These are phyloP conservation scores for Trichopoda pennipes DNA, from an alignment of 2,888 invertebrate species.

Conservation along the genomic window DNA sequence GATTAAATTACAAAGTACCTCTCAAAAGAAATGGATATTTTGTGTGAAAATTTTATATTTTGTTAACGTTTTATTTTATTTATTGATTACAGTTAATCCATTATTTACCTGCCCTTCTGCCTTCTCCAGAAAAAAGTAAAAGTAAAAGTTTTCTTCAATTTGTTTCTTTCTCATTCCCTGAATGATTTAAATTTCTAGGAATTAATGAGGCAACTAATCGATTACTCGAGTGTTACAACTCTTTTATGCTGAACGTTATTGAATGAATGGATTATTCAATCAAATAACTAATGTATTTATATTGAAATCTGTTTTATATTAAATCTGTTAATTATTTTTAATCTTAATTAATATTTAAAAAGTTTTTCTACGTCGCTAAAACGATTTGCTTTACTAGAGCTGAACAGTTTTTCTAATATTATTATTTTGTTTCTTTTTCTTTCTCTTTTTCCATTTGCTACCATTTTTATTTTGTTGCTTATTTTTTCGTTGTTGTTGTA, in stretches of 20 bases:
- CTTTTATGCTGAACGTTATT: slow-evolving; percentile 1
- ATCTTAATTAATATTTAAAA: background rate
- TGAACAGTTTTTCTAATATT: slow-evolving; percentile 45
- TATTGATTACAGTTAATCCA: too few species aligned
- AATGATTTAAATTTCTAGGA: too few species aligned
- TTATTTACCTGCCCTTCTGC: too few species aligned
- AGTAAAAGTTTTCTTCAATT: too few species aligned
- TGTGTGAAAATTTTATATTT: too few species aligned
- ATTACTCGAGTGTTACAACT: background rate
- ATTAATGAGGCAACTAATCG: too few species aligned
- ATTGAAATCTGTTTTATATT: slow-evolving; percentile 13
- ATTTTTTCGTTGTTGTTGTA: background rate
- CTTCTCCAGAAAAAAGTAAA: too few species aligned
- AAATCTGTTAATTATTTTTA: slow-evolving; percentile 15
- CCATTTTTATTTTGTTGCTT: slow-evolving; percentile 9
- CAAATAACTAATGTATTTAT: slow-evolving; percentile 38
- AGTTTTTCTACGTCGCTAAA: background rate
- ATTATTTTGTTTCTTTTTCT: background rate
- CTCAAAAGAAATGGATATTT: too few species aligned
- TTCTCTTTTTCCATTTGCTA: background rate
- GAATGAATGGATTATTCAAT: slow-evolving; percentile 28
- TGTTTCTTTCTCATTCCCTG: too few species aligned
- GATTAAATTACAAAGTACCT: too few species aligned
- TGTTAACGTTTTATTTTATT: too few species aligned
- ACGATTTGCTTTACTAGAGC: slow-evolving; percentile 41